Evolutionary conservation across 2,113 vertebrate genomes (phyloP).

Genomic region (Phainopepla nitens): DNA sequence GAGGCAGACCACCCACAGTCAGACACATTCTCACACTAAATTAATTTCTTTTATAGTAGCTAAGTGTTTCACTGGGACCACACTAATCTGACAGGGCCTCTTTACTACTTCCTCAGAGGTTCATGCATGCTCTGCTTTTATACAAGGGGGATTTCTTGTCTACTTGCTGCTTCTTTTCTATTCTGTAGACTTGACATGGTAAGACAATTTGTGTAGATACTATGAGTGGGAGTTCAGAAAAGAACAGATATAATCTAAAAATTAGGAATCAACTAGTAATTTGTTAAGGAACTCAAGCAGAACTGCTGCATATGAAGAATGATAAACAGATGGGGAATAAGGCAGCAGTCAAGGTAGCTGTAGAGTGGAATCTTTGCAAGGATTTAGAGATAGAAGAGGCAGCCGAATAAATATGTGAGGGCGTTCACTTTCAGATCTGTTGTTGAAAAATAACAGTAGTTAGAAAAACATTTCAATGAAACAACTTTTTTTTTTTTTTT

Average conservation of each 20-base stretch:
- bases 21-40: neutral
- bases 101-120: conserved; percentile 4
- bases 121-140: neutral
- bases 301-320: neutral
- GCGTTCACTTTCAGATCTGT: neutral
- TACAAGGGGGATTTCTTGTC: conserved; percentile 23
- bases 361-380: neutral
- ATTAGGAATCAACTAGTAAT: conserved; percentile 56
- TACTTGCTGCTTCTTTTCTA: conserved; percentile 37
- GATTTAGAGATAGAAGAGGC: conserved; percentile 13
- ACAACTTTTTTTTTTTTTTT: neutral
- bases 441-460: neutral
- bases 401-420: neutral
- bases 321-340: conserved; percentile 49
- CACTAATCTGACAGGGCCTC: neutral
- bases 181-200: conserved; percentile 21
- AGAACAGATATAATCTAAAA: conserved; percentile 54
- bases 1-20: neutral
- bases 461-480: neutral
- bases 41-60: neutral
- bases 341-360: conserved; percentile 26
- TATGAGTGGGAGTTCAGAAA: conserved; percentile 41
- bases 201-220: conserved; percentile 23
- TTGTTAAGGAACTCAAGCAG: conserved; percentile 42
- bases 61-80: neutral